Base-by-base conservation (phyloP, 2,113 vertebrate genomes). In the Gasterosteus nipponicus region DNA sequence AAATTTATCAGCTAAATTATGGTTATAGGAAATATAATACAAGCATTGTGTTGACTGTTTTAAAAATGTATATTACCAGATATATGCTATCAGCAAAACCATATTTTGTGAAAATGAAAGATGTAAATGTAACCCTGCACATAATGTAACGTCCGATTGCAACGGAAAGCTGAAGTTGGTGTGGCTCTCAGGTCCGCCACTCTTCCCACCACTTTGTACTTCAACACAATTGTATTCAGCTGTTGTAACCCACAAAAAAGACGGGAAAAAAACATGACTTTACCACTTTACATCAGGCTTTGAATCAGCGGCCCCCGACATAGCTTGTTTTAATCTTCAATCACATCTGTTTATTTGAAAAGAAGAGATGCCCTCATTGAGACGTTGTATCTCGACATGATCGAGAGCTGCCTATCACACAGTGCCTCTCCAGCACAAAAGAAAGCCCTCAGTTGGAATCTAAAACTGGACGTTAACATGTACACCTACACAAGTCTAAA, bases 321-420 rank as follows among this genome's bases (percentile, higher is more conserved):
- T 60, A 80, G 76, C 75, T 79, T 42, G 58, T 85, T 86, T 83
- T 80, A 84, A 87, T 84, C 83, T 22, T 35, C 81, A 72, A 75
- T 88, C 79, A 73, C 77, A 77, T 90, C 83, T 80, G 63, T 42
- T 26, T 89, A 66, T 89, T 87, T 79, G 76, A 85, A 82, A 82
- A 76, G 73, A 85, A 77, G 66, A 39, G 62, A 87, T 64, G 65
- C 78, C 86, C 81, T 88, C 71, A 51, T 59, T 77, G 60, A 87
- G 60, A 84, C 75, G 76, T 75, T 63, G 62, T 72, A 73, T 88
- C 70, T 80, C 69, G 39, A 29, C 80, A 58, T 81, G 77, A 75
- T 86, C 62, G 69, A 89, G 86, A 87, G 81, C 72, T 35, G 77
- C 80, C 76, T 89, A 86, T 93, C 89, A 86, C 41, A 5, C 77